Conservation (phyloP, 2,797 vertebrate species). For the Onychomys torridus region DNA sequence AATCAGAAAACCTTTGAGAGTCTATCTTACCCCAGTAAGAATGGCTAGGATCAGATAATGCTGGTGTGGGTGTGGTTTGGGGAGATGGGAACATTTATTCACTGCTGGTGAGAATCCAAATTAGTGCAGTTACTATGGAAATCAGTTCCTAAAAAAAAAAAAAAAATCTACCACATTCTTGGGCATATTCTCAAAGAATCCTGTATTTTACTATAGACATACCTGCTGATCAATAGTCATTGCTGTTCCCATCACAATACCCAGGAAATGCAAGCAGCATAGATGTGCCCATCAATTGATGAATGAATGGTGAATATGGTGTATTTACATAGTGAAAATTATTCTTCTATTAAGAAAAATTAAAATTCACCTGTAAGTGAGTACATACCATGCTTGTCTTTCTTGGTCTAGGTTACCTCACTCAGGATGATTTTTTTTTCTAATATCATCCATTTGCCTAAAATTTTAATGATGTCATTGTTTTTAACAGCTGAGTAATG, state of each 20-base stretch:
- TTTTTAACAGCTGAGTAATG: too few relatives aligned
- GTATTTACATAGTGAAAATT: background rate
- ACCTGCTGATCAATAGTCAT: background rate
- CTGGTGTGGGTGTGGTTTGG: too few relatives aligned
- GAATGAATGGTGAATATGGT: background rate
- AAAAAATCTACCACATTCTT: background rate
- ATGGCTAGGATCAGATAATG: background rate
- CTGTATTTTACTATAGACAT: background rate
- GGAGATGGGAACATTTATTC: background rate
- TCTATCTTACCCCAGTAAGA: background rate
- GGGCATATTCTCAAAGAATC: background rate
- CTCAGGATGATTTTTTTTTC: too few relatives aligned
- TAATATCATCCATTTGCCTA: too few relatives aligned
- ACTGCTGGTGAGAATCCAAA: background rate
- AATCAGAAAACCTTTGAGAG: background rate
- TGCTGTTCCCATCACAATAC: background rate
- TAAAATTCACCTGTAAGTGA: background rate
- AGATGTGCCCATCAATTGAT: background rate
- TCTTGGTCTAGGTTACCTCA: background rate
- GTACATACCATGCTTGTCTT: background rate
- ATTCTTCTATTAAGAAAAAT: background rate
- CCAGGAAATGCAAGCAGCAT: too few relatives aligned
- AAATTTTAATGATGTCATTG: too few relatives aligned
- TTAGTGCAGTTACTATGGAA: background rate
- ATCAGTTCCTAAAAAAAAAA: too few relatives aligned